Percentiles rank a stretch among this genome's conserved stretches.
Conservation (phyloP, 1,140 invertebrate genomes). For the Zaprionus ornatus region DNA sequence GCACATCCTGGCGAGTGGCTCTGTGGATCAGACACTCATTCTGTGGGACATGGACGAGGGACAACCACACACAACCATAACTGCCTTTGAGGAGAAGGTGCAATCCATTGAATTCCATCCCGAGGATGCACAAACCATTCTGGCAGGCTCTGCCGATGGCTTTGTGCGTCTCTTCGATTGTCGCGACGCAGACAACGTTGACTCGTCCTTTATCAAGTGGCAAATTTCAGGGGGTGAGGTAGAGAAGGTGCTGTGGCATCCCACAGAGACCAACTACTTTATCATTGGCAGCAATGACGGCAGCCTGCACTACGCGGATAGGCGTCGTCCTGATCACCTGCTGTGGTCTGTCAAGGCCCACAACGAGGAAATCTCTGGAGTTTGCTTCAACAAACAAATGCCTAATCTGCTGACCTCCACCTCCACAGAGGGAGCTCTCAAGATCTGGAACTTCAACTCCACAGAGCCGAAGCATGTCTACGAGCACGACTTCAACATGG, state of each 20-base stretch:
- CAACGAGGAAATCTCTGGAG: conserved; percentile 91
- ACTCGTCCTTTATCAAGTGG: conserved; percentile 88
- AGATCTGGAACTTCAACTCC: conserved; percentile 79
- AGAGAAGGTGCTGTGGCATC: conserved; percentile 95
- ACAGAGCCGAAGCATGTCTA: conserved; percentile 84
- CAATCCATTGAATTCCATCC: conserved; percentile 96
- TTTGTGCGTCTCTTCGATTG: conserved; percentile 92
- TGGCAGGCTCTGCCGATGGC: conserved; percentile 90
- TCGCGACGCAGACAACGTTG: conserved; percentile 85
- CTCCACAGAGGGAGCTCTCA: conserved; percentile 75
- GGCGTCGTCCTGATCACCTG: conserved; percentile 87
- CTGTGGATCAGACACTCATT: conserved; percentile 94
- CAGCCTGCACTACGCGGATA: conserved; percentile 91
- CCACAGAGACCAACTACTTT: conserved; percentile 72
- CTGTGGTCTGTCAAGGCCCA: conserved; percentile 93
- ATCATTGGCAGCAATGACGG: conserved; percentile 92
- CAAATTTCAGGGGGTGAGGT: conserved; percentile 89
- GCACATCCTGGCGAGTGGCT: conserved; percentile 95
- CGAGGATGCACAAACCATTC: conserved; percentile 90
- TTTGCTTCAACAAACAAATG: conserved; percentile 76
- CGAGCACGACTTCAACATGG: conserved; percentile 88
- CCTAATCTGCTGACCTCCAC: conserved; percentile 72
- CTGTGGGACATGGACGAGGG: conserved; percentile 96
- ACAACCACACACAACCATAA: conserved; percentile 89
- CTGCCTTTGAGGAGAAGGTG: conserved; percentile 91